A percentile compares a stretch with the other conserved stretches of the same genome.
Conservation (phyloP, 2,113 vertebrate species). For the Sinocyclocheilus maitianheensis region DNA sequence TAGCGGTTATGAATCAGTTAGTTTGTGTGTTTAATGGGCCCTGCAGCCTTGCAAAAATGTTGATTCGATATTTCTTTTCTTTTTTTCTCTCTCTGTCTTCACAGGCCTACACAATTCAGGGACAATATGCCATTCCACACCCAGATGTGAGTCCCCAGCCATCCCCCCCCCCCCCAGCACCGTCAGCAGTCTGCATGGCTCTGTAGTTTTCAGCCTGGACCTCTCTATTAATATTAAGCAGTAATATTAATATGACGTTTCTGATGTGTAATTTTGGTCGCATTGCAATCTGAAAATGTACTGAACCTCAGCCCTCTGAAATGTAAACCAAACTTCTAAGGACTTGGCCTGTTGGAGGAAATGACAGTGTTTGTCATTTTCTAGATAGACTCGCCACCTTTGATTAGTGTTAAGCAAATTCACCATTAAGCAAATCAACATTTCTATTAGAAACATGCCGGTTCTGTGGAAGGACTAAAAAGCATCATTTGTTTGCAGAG, state of each 20-base stretch:
- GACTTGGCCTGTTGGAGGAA: slow-evolving; percentile 60
- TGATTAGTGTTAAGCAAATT: background rate
- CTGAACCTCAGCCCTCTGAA: slow-evolving; percentile 38
- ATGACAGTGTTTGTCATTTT: slow-evolving; percentile 33
- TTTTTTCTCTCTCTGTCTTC: slow-evolving; percentile 52
- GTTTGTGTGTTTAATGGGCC: slow-evolving; percentile 27
- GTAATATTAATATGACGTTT: slow-evolving; percentile 85
- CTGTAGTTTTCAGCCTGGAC: slow-evolving; percentile 62
- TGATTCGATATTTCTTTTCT: slow-evolving; percentile 50
- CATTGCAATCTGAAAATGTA: slow-evolving; percentile 59
- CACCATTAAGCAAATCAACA: background rate
- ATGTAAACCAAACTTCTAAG: slow-evolving; percentile 53
- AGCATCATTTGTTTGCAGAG: background rate
- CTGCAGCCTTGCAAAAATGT: slow-evolving; percentile 1
- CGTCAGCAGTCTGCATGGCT: slow-evolving; percentile 77
- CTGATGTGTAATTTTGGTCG: slow-evolving; percentile 55
- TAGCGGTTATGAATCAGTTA: slow-evolving; percentile 30
- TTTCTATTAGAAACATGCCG: background rate
- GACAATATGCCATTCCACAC: slow-evolving; percentile 97
- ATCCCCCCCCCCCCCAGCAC: slow-evolving; percentile 58
- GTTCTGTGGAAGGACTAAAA: background rate
- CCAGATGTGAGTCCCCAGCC: slow-evolving; percentile 89
- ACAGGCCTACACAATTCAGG: slow-evolving; percentile 99
- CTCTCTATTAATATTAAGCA: slow-evolving; percentile 89
- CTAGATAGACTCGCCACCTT: background rate